Percentiles rank a stretch among this genome's conserved stretches.
Conservation (phyloP, 2,113 vertebrate genomes). For the Morone saxatilis region DNA sequence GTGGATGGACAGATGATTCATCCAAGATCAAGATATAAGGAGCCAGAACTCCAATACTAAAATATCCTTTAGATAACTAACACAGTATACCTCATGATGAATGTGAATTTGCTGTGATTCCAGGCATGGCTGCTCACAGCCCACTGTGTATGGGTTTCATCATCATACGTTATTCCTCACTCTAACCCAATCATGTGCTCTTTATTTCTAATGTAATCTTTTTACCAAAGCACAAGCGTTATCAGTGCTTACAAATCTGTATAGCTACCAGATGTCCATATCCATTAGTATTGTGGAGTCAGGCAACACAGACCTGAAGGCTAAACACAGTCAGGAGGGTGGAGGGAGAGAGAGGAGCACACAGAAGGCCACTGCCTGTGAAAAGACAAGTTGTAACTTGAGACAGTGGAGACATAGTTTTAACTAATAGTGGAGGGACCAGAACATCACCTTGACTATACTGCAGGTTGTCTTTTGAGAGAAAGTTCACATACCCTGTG, state of each 20-base stretch:
- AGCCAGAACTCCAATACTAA: conserved; percentile 56
- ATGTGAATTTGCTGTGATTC: conserved; percentile 47
- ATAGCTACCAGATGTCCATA: conserved; percentile 69
- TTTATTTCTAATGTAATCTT: conserved; percentile 75
- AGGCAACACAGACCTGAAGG: conserved; percentile 67
- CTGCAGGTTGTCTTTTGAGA: conserved; percentile 28
- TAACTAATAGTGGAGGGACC: conserved; percentile 34
- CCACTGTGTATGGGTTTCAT: conserved; percentile 49
- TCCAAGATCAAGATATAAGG: conserved; percentile 59
- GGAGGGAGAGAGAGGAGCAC: conserved; percentile 31
- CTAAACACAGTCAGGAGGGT: conserved; percentile 51
- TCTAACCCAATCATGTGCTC: conserved; percentile 72
- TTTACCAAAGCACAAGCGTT: conserved; percentile 64
- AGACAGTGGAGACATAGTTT: conserved; percentile 54
- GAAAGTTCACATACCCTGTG: neutral
- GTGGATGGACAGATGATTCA: conserved; percentile 41
- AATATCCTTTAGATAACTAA: conserved; percentile 63
- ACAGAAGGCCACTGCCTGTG: conserved; percentile 38
- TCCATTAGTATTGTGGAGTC: conserved; percentile 74
- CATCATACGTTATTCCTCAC: conserved; percentile 64
- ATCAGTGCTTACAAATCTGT: conserved; percentile 73
- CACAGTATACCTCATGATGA: conserved; percentile 38
- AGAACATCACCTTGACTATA: conserved; percentile 43
- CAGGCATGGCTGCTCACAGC: conserved; percentile 56
- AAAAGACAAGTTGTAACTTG: conserved; percentile 63